Evolutionary conservation across 2,888 invertebrate genomes (phyloP).

Genomic region (Diarsia dahlii): DNA sequence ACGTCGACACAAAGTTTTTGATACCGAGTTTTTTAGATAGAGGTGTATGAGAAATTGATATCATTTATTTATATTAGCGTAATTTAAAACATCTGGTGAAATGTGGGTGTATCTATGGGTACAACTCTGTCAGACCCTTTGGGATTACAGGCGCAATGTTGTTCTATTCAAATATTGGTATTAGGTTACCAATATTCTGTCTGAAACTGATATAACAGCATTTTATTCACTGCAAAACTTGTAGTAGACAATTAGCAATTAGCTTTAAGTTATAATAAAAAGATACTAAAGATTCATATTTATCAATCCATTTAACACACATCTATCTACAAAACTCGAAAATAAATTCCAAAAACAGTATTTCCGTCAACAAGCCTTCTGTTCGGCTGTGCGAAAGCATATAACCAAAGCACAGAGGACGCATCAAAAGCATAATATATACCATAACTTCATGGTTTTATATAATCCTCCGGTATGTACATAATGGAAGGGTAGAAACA

Average conservation of each 20-base stretch:
- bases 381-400: slow-evolving; percentile 70
- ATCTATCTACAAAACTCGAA: slow-evolving; percentile 43
- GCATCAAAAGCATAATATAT: slow-evolving; percentile 68
- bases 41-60: neutral
- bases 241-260: neutral
- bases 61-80: neutral
- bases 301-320: neutral
- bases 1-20: slow-evolving; percentile 30
- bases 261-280: neutral
- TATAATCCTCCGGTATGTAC: slow-evolving; percentile 69
- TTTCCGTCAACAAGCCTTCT: slow-evolving; percentile 31
- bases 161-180: neutral
- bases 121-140: no score
- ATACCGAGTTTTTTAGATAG: slow-evolving; percentile 37
- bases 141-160: neutral
- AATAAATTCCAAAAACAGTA: slow-evolving; percentile 23
- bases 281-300: neutral
- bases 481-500: slow-evolving; percentile 71
- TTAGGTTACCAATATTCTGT: neutral
- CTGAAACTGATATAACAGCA: neutral
- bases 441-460: slow-evolving; percentile 66
- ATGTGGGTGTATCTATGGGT: no score
- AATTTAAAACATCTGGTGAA: neutral
- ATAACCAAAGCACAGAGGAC: slow-evolving; percentile 77
- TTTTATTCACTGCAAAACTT: neutral